These are phyloP conservation scores for Platichthys flesus DNA, from an alignment of 2,113 vertebrate genomes.

Conservation along the genomic window DNA sequence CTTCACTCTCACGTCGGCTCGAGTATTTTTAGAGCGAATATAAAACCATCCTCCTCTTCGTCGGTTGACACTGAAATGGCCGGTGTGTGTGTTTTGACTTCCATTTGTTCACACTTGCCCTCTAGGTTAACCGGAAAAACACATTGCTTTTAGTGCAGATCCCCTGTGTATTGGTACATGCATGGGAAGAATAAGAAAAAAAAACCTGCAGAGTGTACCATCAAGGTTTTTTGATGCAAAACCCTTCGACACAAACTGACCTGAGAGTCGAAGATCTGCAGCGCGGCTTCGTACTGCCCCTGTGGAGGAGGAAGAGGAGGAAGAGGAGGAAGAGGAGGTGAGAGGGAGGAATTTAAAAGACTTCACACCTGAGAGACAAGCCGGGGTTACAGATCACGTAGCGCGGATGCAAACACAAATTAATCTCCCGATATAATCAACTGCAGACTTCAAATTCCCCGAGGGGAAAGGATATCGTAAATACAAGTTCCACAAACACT, in stretches of 20 bases:
- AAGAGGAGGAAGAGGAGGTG: not conserved
- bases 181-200: too few relatives aligned
- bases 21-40: slow-evolving; percentile 31
- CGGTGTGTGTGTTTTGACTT: slow-evolving; percentile 26
- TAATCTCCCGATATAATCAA: slow-evolving; percentile 69
- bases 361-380: slow-evolving; percentile 31
- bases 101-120: slow-evolving; percentile 40
- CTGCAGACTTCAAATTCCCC: slow-evolving; percentile 59
- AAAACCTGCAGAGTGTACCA: not conserved
- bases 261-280: slow-evolving; percentile 89
- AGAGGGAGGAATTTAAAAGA: slow-evolving; percentile 14
- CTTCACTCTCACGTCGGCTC: not conserved
- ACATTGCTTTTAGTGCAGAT: slow-evolving; percentile 45
- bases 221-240: slow-evolving; percentile 9
- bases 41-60: slow-evolving; percentile 43
- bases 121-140: slow-evolving; percentile 32
- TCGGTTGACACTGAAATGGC: slow-evolving; percentile 7
- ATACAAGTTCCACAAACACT: slow-evolving; percentile 50
- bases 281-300: slow-evolving; percentile 91
- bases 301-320: slow-evolving; percentile 67
- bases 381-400: slow-evolving; percentile 39
- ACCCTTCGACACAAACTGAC: slow-evolving; percentile 79
- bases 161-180: not conserved
- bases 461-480: slow-evolving; percentile 47
- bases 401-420: slow-evolving; percentile 63